These are phyloP conservation scores for Equus quagga DNA, from an alignment of 2,113 vertebrate species.

Conservation along the genomic window DNA sequence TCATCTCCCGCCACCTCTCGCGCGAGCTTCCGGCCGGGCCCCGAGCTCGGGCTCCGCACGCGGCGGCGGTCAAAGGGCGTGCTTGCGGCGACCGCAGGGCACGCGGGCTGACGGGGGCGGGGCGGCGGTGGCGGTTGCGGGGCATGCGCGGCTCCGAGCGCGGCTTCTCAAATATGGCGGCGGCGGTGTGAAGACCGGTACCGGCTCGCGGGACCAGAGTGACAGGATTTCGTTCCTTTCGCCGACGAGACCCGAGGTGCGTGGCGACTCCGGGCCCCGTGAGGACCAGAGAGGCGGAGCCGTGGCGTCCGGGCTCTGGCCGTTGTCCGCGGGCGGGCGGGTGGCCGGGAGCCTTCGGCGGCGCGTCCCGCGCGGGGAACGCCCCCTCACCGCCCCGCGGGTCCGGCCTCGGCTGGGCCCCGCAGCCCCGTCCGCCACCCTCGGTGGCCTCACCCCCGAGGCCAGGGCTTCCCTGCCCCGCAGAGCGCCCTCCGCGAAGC, in stretches of 20 bases:
- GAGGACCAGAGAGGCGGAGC: neutral
- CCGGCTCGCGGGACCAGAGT: conserved; percentile 17
- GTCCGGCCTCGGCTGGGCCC: neutral
- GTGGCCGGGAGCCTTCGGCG: neutral
- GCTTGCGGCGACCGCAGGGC: conserved; percentile 18
- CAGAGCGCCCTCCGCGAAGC: neutral
- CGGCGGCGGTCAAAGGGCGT: neutral
- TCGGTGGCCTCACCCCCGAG: neutral
- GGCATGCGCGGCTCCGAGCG: conserved; percentile 86
- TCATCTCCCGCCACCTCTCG: neutral
- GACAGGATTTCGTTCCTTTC: neutral
- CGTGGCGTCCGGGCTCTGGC: neutral
- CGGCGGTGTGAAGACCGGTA: conserved; percentile 75
- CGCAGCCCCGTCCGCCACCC: neutral
- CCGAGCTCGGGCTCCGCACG: neutral
- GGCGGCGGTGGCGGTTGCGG: conserved; percentile 76
- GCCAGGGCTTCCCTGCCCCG: neutral
- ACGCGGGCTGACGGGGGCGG: conserved; percentile 61
- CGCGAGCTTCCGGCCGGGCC: neutral
- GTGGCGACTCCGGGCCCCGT: neutral
- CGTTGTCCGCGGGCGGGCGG: neutral
- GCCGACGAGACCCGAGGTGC: neutral
- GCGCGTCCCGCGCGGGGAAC: conserved; percentile 70
- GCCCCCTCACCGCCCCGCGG: conserved; percentile 64
- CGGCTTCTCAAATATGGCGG: conserved; percentile 87